Evolutionary conservation across 2,113 vertebrate species (phyloP).

Genomic region (Grammomys surdaster): DNA sequence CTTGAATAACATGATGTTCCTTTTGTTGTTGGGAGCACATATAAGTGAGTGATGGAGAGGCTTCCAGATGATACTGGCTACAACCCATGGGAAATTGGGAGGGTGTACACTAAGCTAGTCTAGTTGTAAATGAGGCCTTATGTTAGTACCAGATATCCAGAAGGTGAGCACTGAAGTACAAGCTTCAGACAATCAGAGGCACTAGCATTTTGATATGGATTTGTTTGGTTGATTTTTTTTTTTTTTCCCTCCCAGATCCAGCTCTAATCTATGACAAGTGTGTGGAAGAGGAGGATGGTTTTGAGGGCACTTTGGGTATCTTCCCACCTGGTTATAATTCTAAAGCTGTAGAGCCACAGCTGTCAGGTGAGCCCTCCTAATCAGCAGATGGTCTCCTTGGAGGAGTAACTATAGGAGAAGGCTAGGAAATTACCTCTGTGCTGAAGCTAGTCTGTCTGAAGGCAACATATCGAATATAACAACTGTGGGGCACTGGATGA

Average conservation of each 20-base stretch:
- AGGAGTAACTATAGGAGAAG: background rate
- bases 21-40: constrained; percentile 26
- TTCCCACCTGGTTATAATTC: constrained; percentile 93
- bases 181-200: constrained; percentile 25
- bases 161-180: constrained; percentile 6
- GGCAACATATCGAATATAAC: constrained; percentile 23
- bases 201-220: background rate
- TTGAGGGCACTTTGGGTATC: constrained; percentile 92
- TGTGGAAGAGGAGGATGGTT: constrained; percentile 94
- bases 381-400: background rate
- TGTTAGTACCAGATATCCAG: background rate
- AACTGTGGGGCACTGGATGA: background rate
- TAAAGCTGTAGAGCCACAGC: constrained; percentile 94
- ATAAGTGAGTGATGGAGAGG: background rate
- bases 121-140: constrained; percentile 12
- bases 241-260: constrained; percentile 89
- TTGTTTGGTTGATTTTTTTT: background rate
- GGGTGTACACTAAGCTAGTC: background rate
- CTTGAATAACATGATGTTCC: constrained; percentile 19
- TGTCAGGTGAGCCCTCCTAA: constrained; percentile 91
- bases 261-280: constrained; percentile 96
- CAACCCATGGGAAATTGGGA: background rate
- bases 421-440: background rate
- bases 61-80: background rate
- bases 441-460: constrained; percentile 4